Evolutionary conservation across 2,888 invertebrate species (phyloP).

Genomic region (Allygus modestus): DNA sequence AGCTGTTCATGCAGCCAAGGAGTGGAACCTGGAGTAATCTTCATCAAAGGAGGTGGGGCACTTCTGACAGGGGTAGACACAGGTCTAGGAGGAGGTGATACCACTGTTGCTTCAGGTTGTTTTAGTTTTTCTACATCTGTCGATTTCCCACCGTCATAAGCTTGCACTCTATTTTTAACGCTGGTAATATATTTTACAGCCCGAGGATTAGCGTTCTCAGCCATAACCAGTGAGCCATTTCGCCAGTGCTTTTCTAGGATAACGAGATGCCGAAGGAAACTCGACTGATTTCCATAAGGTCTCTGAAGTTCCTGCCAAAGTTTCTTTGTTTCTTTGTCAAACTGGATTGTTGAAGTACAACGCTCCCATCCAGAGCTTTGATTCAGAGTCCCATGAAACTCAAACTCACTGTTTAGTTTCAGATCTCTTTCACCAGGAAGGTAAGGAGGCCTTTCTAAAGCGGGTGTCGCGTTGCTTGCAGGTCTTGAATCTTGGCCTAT

Average conservation of each 20-base stretch:
- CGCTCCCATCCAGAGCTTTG: conserved; percentile 86
- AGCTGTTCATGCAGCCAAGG: conserved; percentile 24
- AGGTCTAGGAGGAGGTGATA: conserved; percentile 40
- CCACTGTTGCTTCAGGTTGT: conserved; percentile 64
- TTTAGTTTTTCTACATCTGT: conserved; percentile 20
- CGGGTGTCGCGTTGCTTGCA: conserved; percentile 45
- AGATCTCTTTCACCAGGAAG: conserved; percentile 92
- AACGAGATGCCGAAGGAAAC: conserved; percentile 88
- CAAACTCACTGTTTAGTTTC: conserved; percentile 85
- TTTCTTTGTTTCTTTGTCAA: conserved; percentile 87
- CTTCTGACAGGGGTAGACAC: conserved; percentile 71
- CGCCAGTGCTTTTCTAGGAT: conserved; percentile 90
- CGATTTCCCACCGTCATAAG: conserved; percentile 80
- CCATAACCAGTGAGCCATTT: conserved; percentile 86
- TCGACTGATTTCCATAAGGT: conserved; percentile 92
- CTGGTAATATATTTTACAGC: conserved; percentile 89
- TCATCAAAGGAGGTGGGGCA: conserved; percentile 53
- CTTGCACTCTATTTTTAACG: conserved; percentile 86
- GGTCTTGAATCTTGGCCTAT: conserved; percentile 67
- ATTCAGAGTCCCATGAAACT: conserved; percentile 84
- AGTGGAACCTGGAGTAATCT: conserved; percentile 34
- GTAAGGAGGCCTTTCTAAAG: conserved; percentile 56
- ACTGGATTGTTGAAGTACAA: conserved; percentile 87
- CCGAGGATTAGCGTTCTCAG: conserved; percentile 84
- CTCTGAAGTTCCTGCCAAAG: conserved; percentile 90